These are phyloP conservation scores for Acrossocheilus wenchowensis DNA, from an alignment of 2,797 vertebrate species.

Conservation along the genomic window DNA sequence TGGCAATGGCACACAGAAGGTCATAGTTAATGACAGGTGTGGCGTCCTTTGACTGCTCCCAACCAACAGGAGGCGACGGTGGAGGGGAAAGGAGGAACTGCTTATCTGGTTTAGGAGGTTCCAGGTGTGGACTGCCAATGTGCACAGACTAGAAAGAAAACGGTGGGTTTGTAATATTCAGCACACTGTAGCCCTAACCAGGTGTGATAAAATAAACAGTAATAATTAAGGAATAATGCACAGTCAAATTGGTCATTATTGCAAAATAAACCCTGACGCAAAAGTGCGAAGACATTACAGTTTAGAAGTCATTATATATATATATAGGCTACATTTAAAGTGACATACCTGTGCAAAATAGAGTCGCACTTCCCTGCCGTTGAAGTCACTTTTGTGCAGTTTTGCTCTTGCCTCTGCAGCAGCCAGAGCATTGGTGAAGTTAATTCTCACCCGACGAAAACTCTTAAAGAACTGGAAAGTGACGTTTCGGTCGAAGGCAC, in stretches of 20 bases:
- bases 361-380: constrained; percentile 90
- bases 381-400: constrained; percentile 92
- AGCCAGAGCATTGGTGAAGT: constrained; percentile 88
- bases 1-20: constrained; percentile 92
- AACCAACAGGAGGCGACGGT: constrained; percentile 91
- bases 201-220: background rate
- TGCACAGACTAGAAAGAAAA: constrained; percentile 84
- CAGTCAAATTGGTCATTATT: background rate
- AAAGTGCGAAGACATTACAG: background rate
- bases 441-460: constrained; percentile 92
- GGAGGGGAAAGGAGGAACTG: constrained; percentile 96
- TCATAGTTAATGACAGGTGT: constrained; percentile 95
- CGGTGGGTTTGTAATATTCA: background rate
- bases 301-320: background rate
- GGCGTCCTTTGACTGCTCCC: constrained; percentile 89
- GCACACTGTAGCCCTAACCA: background rate
- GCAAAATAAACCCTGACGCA: background rate
- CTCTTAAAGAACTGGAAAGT: constrained; percentile 98
- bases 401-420: constrained; percentile 89
- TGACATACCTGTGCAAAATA: constrained; percentile 92
- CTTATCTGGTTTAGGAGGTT: constrained; percentile 93
- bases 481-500: constrained; percentile 85
- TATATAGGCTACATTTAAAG: background rate
- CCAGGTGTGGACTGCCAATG: constrained; percentile 91
- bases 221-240: background rate